Percentiles rank a stretch among this genome's conserved stretches.
phyloP scores from a whole-genome alignment of 2,113 vertebrate genomes.

The Sinosuthora webbiana region DNA sequence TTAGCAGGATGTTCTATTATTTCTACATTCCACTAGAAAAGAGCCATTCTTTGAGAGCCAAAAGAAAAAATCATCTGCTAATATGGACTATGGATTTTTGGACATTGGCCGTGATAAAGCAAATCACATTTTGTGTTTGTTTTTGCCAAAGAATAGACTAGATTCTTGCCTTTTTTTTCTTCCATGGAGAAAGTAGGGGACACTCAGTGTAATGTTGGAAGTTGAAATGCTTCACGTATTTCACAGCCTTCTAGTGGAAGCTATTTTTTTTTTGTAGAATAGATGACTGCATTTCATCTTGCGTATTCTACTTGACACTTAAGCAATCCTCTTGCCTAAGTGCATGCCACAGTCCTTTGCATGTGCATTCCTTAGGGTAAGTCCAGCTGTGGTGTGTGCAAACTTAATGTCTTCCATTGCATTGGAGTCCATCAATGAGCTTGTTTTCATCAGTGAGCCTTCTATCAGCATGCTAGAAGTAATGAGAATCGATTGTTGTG shows the following conservation, averaged over 20 bases:
- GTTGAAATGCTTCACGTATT: neutral
- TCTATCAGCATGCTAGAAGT: neutral
- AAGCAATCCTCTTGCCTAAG: neutral
- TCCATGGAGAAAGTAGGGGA: neutral
- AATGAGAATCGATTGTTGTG: neutral
- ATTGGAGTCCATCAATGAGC: neutral
- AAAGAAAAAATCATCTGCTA: neutral
- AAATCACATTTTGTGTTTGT: constrained; percentile 28
- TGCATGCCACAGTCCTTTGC: neutral
- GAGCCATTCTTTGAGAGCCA: neutral
- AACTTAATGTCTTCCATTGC: neutral
- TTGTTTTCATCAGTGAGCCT: neutral
- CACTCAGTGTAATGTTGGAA: neutral
- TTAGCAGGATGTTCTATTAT: constrained; percentile 32
- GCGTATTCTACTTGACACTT: neutral
- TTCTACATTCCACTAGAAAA: neutral
- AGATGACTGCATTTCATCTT: neutral
- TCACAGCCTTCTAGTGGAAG: neutral
- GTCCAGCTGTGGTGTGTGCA: neutral
- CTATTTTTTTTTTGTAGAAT: neutral
- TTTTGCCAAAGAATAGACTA: neutral
- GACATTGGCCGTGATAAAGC: constrained; percentile 30
- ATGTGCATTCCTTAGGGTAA: neutral
- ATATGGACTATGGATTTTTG: constrained; percentile 56
- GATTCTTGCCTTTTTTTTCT: neutral